Percentiles rank a stretch among this genome's conserved stretches.
Evolutionary conservation across 1,140 invertebrate species (phyloP).

Genomic region (Lethocerus indicus): DNA sequence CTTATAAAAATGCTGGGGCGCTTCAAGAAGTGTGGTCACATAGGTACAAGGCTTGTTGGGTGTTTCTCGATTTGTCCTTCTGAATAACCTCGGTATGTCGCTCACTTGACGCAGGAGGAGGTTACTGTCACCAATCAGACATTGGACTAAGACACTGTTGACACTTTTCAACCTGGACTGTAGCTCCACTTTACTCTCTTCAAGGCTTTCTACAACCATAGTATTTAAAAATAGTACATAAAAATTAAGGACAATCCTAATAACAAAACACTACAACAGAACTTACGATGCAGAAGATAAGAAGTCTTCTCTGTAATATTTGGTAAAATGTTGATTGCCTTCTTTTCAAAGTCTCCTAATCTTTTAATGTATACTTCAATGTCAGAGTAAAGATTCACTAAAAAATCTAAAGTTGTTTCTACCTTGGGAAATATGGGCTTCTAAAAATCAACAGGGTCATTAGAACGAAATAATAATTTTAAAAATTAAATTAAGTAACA

Average conservation of each 20-base stretch:
- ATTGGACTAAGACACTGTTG: slow-evolving; percentile 35
- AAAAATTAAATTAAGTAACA: too few species aligned
- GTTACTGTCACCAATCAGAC: slow-evolving; percentile 35
- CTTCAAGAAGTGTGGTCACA: slow-evolving; percentile 46
- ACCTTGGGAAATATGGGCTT: too few species aligned
- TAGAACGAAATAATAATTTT: too few species aligned
- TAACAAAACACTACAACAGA: too few species aligned
- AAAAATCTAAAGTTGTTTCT: neutral
- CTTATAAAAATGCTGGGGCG: slow-evolving; percentile 39
- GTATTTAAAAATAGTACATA: neutral
- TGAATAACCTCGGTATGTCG: slow-evolving; percentile 81
- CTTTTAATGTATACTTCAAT: neutral
- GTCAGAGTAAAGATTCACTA: slow-evolving; percentile 10
- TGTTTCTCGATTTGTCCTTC: slow-evolving; percentile 78
- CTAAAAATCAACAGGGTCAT: slow-evolving; percentile 8
- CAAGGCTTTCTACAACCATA: slow-evolving; percentile 27
- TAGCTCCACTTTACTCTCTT: slow-evolving; percentile 30
- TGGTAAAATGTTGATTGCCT: neutral
- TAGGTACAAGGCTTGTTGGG: slow-evolving; percentile 64
- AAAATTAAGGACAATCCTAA: too few species aligned
- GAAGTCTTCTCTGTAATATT: slow-evolving; percentile 1
- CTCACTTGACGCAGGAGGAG: slow-evolving; percentile 54
- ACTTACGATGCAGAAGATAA: slow-evolving; percentile 3
- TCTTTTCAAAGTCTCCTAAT: neutral
- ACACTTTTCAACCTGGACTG: slow-evolving; percentile 30